Percentiles rank a stretch among this genome's conserved stretches.
Conservation (phyloP, 2,113 vertebrate genomes). For the Lichenostomus cassidix region DNA sequence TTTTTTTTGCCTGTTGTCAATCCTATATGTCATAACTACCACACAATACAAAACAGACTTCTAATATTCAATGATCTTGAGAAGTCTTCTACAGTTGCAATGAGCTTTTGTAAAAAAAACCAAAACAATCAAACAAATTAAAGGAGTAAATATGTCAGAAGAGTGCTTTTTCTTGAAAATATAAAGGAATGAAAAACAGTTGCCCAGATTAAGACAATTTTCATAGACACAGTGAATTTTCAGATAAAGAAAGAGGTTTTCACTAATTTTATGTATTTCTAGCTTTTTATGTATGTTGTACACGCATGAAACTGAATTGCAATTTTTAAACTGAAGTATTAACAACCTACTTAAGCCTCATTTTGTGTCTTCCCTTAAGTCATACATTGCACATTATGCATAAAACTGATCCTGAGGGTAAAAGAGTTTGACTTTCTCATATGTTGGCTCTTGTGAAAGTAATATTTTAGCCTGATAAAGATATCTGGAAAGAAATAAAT, state of each 20-base stretch:
- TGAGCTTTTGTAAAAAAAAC: not conserved
- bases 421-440: not conserved
- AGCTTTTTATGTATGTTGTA: not conserved
- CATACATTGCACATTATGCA: not conserved
- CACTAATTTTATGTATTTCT: not conserved
- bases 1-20: not conserved
- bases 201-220: not conserved
- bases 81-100: not conserved
- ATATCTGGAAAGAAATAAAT: not conserved
- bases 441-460: not conserved
- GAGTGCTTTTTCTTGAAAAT: not conserved
- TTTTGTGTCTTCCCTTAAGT: not conserved
- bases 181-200: not conserved
- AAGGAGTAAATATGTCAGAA: not conserved
- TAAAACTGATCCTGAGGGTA: not conserved
- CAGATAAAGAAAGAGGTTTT: not conserved
- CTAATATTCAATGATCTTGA: not conserved
- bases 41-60: not conserved
- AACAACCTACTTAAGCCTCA: not conserved
- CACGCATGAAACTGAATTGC: not conserved
- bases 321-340: not conserved
- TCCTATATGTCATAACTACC: not conserved
- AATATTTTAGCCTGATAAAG: not conserved
- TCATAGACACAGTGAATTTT: not conserved
- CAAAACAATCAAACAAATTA: not conserved